phyloP scores from a whole-genome alignment of 2,888 invertebrate genomes.

The Magallana nippona region DNA sequence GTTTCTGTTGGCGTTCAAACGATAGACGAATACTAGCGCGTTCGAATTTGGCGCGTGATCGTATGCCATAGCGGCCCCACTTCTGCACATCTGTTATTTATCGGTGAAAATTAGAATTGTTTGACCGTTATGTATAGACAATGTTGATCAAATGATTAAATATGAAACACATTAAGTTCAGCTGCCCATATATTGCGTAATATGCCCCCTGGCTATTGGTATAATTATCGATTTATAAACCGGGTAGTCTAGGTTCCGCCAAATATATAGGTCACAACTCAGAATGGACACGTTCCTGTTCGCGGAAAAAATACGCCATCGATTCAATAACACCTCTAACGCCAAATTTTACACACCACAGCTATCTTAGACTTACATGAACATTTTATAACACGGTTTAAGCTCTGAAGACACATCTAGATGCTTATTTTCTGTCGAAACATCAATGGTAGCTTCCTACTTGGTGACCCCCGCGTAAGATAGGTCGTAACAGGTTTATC shows the following conservation, averaged over 20 bases:
- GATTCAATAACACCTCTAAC: neutral
- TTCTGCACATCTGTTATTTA: constrained; percentile 53
- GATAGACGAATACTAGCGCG: constrained; percentile 56
- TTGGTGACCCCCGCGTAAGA: constrained; percentile 13
- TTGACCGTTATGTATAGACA: constrained; percentile 36
- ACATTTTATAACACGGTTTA: neutral
- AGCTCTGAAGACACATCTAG: neutral
- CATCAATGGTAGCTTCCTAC: neutral
- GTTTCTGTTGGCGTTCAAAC: constrained; percentile 59
- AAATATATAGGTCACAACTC: constrained; percentile 29
- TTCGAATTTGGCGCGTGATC: constrained; percentile 77
- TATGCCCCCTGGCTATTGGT: neutral
- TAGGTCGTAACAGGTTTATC: constrained; percentile 33
- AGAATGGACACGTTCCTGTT: constrained; percentile 44
- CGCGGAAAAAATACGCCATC: constrained; percentile 46
- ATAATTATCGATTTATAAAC: neutral
- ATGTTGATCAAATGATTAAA: constrained; percentile 30
- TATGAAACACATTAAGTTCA: neutral
- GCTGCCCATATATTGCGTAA: neutral
- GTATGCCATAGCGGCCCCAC: constrained; percentile 63
- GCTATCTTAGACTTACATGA: neutral
- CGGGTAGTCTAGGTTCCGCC: constrained; percentile 33
- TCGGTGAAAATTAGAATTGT: neutral
- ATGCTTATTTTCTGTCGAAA: neutral
- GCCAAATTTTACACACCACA: neutral